phyloP scores from a whole-genome alignment of 2,113 vertebrate genomes.

The Phylloscopus whistleri region DNA sequence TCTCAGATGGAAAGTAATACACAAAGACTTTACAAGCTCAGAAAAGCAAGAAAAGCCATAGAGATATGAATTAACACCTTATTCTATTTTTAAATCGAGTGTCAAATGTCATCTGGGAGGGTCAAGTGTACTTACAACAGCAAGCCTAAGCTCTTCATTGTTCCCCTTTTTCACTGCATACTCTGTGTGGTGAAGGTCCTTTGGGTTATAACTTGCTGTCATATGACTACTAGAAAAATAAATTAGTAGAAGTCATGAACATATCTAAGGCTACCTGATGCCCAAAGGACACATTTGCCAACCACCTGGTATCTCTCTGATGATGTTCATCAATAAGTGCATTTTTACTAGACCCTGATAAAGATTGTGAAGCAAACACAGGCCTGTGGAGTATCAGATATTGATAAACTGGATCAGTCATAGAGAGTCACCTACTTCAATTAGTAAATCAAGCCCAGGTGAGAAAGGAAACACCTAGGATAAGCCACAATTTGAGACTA shows the following conservation, averaged over 20 bases:
- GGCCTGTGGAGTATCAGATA: not conserved
- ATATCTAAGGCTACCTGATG: not conserved
- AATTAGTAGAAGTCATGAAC: not conserved
- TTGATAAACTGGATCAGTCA: not conserved
- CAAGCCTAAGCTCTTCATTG: not conserved
- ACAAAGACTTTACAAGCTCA: not conserved
- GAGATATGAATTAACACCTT: not conserved
- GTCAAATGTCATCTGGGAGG: not conserved
- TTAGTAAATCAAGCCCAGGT: not conserved
- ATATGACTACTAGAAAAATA: not conserved
- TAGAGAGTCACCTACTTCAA: not conserved
- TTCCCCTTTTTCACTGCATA: not conserved
- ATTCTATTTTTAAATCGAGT: not conserved
- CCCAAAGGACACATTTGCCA: not conserved
- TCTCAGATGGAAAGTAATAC: not conserved
- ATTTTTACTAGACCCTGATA: not conserved
- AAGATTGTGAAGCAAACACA: not conserved
- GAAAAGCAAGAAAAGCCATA: not conserved
- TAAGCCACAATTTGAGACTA: not conserved
- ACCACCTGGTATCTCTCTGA: not conserved
- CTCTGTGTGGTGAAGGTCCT: not conserved
- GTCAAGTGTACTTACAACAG: not conserved
- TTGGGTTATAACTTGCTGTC: not conserved
- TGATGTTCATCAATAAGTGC: not conserved
- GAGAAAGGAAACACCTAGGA: not conserved